These are phyloP conservation scores for Trimorus sp. DNA, from an alignment of 2,888 invertebrate genomes.

Conservation along the genomic window DNA sequence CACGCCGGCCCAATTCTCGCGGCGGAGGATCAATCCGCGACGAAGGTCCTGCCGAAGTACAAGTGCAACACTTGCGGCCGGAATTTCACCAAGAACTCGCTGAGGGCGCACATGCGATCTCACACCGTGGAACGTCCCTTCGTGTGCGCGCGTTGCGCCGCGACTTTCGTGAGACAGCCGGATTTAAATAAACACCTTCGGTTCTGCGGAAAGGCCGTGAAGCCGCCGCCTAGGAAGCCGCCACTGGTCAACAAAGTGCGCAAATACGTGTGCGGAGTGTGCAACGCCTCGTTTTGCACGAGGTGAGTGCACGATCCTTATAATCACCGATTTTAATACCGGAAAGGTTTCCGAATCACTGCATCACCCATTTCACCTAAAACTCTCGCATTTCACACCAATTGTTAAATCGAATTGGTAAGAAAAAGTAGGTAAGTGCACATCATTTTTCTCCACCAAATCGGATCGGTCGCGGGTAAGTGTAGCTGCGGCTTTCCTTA, in stretches of 20 bases:
- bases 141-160: slow-evolving; percentile 85
- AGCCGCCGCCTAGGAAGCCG: slow-evolving; percentile 76
- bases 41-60: slow-evolving; percentile 82
- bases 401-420: too few relatives aligned
- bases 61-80: slow-evolving; percentile 87
- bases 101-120: slow-evolving; percentile 87
- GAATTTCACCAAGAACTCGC: slow-evolving; percentile 85
- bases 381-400: too few relatives aligned
- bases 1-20: slow-evolving; percentile 83
- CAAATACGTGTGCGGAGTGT: slow-evolving; percentile 78
- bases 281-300: slow-evolving; percentile 79
- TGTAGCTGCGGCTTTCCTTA: too few relatives aligned
- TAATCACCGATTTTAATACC: background rate
- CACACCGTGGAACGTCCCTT: slow-evolving; percentile 90
- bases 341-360: too few relatives aligned
- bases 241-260: slow-evolving; percentile 56
- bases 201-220: slow-evolving; percentile 75
- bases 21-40: slow-evolving; percentile 75
- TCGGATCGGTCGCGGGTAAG: too few relatives aligned
- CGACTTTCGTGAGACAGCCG: slow-evolving; percentile 86
- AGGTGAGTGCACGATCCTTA: slow-evolving; percentile 76
- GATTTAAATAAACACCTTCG: slow-evolving; percentile 85
- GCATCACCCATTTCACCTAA: too few relatives aligned
- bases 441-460: too few relatives aligned
- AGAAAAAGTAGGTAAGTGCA: too few relatives aligned